Evolutionary conservation across 1,140 invertebrate species (phyloP), one percentile per base, ranked within the genome.

Genomic region (Polyergus mexicanus): DNA sequence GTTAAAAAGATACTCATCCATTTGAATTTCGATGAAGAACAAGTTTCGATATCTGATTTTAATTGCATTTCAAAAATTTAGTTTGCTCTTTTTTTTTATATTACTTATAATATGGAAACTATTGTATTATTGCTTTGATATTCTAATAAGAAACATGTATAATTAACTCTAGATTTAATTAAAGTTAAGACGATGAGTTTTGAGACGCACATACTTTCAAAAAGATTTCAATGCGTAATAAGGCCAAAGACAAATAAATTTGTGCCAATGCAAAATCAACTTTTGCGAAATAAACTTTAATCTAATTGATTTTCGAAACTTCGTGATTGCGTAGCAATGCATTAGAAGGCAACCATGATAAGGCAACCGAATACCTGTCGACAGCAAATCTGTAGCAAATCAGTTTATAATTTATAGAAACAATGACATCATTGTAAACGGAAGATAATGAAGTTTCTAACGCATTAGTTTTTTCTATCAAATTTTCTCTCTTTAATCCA

Each of bases 121-220:
- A 54, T 22, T 44, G 25, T 78, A 54, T 22, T 44, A 41, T 0
- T 44, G 13, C 11, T 22, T 16, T 66, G 44, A 65, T 65, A 76
- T 47, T 65, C 5, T 51, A 44, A 7, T 1, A n/a, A 44, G 7
- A 3, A 11, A 5, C 28, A 68, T 2, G 2, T 62, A 4, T 35
- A 76, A 32, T 22, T 54, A 19, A 38, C n/a, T 78, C 32, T 8
- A 28, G 35, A 80, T 80, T 80, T 68, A 68, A 68, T 80, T 80
- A 78, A 78, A 78, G 13, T 66, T 68, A 68, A 80, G 22, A 47
- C 41, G 58, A n/a, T 32, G 38, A n/a, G 19, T 62, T 65, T 35
- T 51, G 19, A 54, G 19, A 78, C 41, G 7, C 38, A 44, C 11
- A 44, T 3, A 56, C 2, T 65, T 1, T 80, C 22, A 80, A 80